Evolutionary conservation across 2,113 vertebrate genomes (phyloP).

Genomic region (Indicator maculatus): DNA sequence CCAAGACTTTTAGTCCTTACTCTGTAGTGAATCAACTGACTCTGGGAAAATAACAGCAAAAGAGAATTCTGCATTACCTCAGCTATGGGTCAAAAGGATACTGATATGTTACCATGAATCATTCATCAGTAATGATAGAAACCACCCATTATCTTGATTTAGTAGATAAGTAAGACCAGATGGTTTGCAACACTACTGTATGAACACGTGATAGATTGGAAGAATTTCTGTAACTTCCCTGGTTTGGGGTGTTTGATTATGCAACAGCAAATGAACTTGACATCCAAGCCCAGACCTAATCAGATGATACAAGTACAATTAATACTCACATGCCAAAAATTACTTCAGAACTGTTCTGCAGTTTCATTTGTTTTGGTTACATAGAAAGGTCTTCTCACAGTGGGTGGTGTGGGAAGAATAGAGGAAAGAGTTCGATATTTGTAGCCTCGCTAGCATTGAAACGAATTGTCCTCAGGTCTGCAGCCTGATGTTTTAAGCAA

Average conservation of each 20-base stretch:
- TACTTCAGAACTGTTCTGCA: background rate
- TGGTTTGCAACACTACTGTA: background rate
- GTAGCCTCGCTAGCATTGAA: background rate
- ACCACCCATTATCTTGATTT: conserved; percentile 29
- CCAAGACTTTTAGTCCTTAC: background rate
- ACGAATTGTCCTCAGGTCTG: conserved; percentile 2
- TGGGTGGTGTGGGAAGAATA: conserved; percentile 8
- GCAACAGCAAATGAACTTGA: background rate
- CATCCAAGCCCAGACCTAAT: background rate
- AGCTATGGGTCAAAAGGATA: conserved; percentile 7
- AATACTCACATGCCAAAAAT: background rate
- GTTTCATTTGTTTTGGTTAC: background rate
- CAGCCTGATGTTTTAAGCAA: background rate
- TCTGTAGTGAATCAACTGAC: background rate
- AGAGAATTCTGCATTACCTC: background rate
- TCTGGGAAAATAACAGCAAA: background rate
- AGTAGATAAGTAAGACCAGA: conserved; percentile 49
- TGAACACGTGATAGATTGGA: background rate
- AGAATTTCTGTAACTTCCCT: background rate
- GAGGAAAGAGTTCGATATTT: background rate
- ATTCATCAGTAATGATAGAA: conserved; percentile 28
- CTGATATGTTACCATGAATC: conserved; percentile 5
- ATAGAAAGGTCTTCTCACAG: background rate
- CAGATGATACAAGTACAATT: background rate
- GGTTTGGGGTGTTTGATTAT: background rate